Base-by-base conservation (phyloP, 1,140 invertebrate species). In the Drosophila equinoxialis region DNA sequence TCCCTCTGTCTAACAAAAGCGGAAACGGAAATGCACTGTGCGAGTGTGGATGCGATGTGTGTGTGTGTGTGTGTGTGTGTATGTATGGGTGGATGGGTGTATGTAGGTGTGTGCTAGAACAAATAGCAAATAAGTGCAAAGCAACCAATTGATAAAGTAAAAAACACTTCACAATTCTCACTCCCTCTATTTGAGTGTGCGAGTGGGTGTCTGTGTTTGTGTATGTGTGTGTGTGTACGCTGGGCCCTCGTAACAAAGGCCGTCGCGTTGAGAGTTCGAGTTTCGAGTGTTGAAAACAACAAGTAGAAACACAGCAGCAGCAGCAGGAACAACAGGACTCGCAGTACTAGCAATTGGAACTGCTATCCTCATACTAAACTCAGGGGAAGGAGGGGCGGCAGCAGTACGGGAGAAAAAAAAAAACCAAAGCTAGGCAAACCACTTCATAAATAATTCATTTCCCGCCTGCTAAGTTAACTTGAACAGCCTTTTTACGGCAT, bases 381-480 rank as follows among this genome's bases (percentile, higher is more conserved):
- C 45, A 51, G 23, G 45, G 8, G 45, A 17, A 2, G 20, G 8
- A 8, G 17, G 17, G 1, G 45, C 14, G n/a, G 17, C 42, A 45
- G 45, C 17, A 35, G 20, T 11, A 30, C 17, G 37, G 35, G 48
- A 64, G 69, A n/a, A n/a, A n/a, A n/a, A n/a, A 77, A 64, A 70
- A 76, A 69, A 77, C 69, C 75, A 78, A 66, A 76, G 70, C 65
- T 65, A 69, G 74, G 74, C 79, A 86, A 77, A 87, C 80, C 90
- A 90, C 90, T 91, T 91, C 90, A 91, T 91, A 91, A 91, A 91
- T 91, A 91, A 91, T 91, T 91, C 90, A 91, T 91, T 91, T 90
- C 80, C 81, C 79, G 86, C 76, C 79, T 82, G 79, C 77, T 80
- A 79, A 78, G 83, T 85, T 71, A 80, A 84, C 83, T 87, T 89